Evolutionary conservation across 2,888 invertebrate species (phyloP).

Genomic region (Anoncus sp.): DNA sequence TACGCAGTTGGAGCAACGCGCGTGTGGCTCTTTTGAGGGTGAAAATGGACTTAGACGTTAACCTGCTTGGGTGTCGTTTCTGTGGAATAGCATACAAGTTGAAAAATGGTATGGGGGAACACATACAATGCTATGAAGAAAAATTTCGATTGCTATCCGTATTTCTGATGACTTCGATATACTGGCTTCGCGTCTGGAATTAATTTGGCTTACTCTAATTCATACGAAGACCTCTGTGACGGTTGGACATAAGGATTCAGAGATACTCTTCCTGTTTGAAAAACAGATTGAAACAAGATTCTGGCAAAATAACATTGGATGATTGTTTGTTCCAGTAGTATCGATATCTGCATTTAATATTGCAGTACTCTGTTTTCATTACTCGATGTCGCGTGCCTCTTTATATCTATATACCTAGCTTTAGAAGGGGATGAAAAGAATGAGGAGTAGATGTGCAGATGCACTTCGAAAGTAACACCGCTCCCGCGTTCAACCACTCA

Average conservation of each 20-base stretch:
- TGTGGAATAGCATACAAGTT: not conserved
- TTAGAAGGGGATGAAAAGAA: conserved; percentile 12
- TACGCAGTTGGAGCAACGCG: not conserved
- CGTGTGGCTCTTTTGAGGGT: conserved; percentile 30
- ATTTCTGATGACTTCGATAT: not conserved
- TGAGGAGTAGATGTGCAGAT: not conserved
- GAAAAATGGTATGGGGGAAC: no score
- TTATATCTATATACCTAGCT: not conserved
- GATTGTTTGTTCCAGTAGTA: no score
- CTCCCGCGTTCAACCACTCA: conserved; percentile 18
- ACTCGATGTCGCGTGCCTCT: not conserved
- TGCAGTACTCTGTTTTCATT: not conserved
- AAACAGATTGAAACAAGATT: not conserved
- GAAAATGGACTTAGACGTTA: conserved; percentile 46
- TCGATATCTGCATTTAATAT: not conserved
- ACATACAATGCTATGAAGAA: no score
- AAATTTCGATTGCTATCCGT: not conserved
- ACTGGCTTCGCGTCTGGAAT: not conserved
- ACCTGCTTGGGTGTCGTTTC: conserved; percentile 74
- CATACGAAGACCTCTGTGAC: no score
- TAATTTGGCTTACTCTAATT: no score
- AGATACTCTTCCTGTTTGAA: no score
- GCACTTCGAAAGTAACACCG: conserved; percentile 18
- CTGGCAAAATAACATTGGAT: not conserved
- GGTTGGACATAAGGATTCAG: no score